Evolutionary conservation across 2,113 vertebrate species (phyloP).

Genomic region (Pardalotus punctatus): DNA sequence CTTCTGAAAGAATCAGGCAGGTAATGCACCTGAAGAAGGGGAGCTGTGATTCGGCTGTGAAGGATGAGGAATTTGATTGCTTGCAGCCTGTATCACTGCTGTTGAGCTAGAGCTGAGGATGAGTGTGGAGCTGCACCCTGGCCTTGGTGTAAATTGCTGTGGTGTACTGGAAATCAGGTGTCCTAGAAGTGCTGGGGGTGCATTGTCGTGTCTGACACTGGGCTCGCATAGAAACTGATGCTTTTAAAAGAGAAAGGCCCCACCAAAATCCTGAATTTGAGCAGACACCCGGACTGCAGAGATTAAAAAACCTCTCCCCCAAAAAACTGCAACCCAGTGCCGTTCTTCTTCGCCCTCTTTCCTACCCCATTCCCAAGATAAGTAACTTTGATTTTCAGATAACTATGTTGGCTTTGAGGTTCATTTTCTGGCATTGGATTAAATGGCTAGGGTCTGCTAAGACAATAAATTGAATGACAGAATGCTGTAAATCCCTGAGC

Average conservation of each 20-base stretch:
- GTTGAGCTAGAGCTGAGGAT: not conserved
- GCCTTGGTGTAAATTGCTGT: not conserved
- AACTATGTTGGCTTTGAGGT: not conserved
- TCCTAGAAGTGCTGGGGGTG: not conserved
- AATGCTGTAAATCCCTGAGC: not conserved
- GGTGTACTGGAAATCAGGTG: not conserved
- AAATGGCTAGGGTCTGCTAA: not conserved
- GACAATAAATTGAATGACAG: not conserved
- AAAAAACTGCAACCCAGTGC: not conserved
- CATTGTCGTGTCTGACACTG: accelerated
- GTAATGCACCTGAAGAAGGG: not conserved
- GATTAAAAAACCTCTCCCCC: accelerated
- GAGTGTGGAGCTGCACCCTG: not conserved
- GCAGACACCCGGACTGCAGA: not conserved
- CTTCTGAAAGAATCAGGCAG: not conserved
- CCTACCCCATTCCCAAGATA: not conserved
- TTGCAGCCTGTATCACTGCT: not conserved
- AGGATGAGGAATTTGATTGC: not conserved
- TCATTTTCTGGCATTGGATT: not conserved
- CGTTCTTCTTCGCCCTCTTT: no score
- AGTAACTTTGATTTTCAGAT: not conserved
- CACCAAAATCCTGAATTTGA: not conserved
- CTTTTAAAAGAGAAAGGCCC: not conserved
- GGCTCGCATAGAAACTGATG: not conserved
- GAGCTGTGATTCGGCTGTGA: not conserved